These are phyloP conservation scores for Aphis gossypii DNA, from an alignment of 1,140 invertebrate genomes.

Conservation along the genomic window DNA sequence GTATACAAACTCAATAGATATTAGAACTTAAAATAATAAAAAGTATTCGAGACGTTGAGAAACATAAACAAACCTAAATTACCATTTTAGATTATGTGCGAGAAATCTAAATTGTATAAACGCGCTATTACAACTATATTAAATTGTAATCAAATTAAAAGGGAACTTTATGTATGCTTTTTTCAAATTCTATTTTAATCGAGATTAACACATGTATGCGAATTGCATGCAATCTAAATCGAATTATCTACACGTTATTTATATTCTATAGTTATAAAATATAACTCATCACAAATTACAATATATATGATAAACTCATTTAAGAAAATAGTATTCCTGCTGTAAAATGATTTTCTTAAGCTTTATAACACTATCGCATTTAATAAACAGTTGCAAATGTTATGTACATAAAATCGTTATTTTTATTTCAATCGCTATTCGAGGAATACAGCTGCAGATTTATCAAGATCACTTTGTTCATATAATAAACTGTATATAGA, in stretches of 20 bases:
- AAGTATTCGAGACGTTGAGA: neutral
- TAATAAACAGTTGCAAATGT: neutral
- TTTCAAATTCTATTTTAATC: neutral
- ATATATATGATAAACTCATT: neutral
- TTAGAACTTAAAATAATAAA: neutral
- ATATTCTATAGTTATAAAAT: neutral
- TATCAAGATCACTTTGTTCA: neutral
- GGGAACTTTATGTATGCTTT: neutral
- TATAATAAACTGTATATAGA: no score
- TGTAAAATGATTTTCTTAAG: neutral
- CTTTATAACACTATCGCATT: neutral
- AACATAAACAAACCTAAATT: neutral
- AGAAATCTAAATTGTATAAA: neutral
- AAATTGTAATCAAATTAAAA: constrained; percentile 19
- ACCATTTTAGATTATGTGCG: neutral
- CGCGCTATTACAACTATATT: neutral
- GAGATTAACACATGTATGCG: neutral
- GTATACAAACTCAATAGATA: neutral
- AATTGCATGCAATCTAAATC: neutral
- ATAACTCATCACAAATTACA: neutral
- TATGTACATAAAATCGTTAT: neutral
- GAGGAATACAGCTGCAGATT: neutral
- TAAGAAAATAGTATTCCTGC: neutral
- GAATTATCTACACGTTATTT: neutral
- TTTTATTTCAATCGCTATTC: neutral